Conservation (phyloP, 2,113 vertebrate species). For the Aythya baeri region DNA sequence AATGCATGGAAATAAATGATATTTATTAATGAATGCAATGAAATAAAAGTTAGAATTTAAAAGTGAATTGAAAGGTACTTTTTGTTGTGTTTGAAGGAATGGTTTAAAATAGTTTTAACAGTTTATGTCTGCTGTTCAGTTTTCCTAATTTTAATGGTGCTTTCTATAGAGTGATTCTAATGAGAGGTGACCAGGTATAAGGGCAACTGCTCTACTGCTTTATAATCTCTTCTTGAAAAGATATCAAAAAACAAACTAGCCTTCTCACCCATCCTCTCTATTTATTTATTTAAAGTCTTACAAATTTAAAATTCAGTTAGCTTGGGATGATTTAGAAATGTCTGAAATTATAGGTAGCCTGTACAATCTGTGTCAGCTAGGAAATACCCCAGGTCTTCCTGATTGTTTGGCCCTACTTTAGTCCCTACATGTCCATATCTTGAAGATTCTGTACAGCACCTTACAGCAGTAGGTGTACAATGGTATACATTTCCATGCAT, state of each 20-base stretch:
- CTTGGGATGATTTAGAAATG: neutral
- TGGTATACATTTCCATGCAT: accelerated
- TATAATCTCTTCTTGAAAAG: neutral
- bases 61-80: neutral
- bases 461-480: accelerated
- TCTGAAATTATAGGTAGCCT: neutral
- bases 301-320: too few species aligned
- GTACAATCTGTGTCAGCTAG: neutral
- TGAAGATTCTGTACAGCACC: neutral
- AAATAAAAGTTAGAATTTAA: neutral
- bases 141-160: neutral
- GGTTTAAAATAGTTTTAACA: neutral
- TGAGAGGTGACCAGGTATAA: accelerated
- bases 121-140: neutral
- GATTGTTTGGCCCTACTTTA: neutral
- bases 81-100: neutral
- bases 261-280: neutral
- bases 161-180: neutral
- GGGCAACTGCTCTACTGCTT: neutral
- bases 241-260: neutral
- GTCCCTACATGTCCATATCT: neutral
- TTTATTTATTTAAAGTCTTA: neutral
- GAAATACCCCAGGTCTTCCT: neutral
- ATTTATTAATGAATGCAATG: too few species aligned
- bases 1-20: too few species aligned